Base-by-base conservation (phyloP, 2,797 vertebrate species). In the Centropyge bicolor region DNA sequence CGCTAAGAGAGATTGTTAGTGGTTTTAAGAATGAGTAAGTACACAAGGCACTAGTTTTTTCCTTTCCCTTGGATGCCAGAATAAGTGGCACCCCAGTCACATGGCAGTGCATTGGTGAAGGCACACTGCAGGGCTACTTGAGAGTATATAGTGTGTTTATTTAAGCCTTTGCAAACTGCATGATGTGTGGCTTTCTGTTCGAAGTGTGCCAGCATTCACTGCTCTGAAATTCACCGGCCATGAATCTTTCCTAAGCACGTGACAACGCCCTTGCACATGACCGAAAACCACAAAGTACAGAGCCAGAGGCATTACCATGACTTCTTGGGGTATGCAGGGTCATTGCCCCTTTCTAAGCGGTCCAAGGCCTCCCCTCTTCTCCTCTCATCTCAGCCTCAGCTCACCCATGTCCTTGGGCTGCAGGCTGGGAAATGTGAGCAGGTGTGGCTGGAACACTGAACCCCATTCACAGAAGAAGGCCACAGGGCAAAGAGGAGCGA, bases 161-260 rank as follows among this genome's bases (percentile, higher is more conserved):
- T 83, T 43, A 80, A 79, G 70, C 77, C 43, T 70, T 74, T 76
- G 51, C 64, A 69, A 84, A 72, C 65, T 61, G 57, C 74, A 69
- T 27, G 63, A 73, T 75, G 67, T 83, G 84, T 75, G 84, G 75
- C 81, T 87, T 68, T 81, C 74, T 51, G 51, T 55, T 74, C 5
- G 0, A 49, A 82, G 85, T 64, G 63, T 36, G 83, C 79, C 82
- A 85, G 77, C 64, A 60, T 61, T 81, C 68, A 43, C 38, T 45
- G 20, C 69, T 75, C 70, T 63, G 35, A 88, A 71, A 85, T 78
- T 62, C 74, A 46, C 74, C 10, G 41, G 75, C 60, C 83, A 40
- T 70, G 73, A 90, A 88, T 92, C 68, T 90, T 86, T 90, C 79
- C 85, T 38, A 49, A 36, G 85, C 85, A 88, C 67, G 76, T 86